Base-by-base conservation (phyloP, 2,113 vertebrate species). In the Melanerpes aurifrons region DNA sequence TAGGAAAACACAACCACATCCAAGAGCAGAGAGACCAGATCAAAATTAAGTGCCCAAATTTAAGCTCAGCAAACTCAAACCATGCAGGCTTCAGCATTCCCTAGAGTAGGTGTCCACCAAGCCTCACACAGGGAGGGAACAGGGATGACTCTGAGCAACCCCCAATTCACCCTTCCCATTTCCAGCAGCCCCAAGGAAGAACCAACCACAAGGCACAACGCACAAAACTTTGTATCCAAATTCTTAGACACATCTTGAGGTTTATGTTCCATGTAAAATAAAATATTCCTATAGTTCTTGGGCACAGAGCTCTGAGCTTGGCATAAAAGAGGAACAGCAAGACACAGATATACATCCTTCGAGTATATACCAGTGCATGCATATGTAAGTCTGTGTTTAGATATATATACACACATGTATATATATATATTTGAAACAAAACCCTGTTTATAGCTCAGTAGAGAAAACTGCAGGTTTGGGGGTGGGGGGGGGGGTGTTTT, bases 401-500 rank as follows among this genome's bases (percentile, higher is more conserved):
- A 25, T 1, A 71, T 0, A 8, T 10, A 72, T 13, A 53, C 16
- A 43, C 43, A 43, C 15, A 43, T 28, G 68, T 31, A 58, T 45
- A 25, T 1, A 70, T 0, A 8, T 10, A 71, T 3, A 6, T 22
- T 58, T 92, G 76, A 86, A 80, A 79, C 94, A 95, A 96, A 94
- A 95, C 89, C 82, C 83, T 97, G 96, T 94, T 96, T 96, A 97
- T 95, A 93, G 84, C 86, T 72, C 67, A 35, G 93, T 66, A 78
- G 72, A 86, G 88, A 97, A 93, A 97, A 97, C 96, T 64, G 95
- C 96, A 43, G 63, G n/a, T 35, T 62, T 24, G n/a, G 59, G 59
- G n/a, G 8, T 12, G 5, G 40, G 40, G 56, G 26, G 56, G 26
- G 21, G 22, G 48, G 48, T 20, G 10, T 50, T 50, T 50, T 50